Base-by-base conservation (phyloP, 2,113 vertebrate genomes). In the Phaethornis superciliosus region DNA sequence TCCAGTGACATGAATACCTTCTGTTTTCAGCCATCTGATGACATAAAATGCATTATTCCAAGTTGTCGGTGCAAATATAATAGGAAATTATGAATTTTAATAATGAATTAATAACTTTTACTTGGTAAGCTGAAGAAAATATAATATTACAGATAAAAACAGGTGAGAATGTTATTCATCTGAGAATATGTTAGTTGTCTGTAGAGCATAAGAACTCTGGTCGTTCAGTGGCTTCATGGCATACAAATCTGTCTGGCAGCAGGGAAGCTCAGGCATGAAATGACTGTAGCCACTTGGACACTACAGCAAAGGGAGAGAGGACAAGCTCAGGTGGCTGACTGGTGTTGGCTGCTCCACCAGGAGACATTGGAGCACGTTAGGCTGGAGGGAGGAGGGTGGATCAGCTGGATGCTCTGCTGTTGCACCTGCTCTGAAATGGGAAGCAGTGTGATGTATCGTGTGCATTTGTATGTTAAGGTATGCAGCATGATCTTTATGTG, bases 371-470 rank as follows among this genome's bases (percentile, higher is more conserved):
- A 80, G 72, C 72, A 52, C 9, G 11, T 40, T 11, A 12, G 40
- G 11, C 40, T 40, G 40, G 40, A 19, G 40, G 32, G 22, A 44
- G 18, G 30, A 46, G 30, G 5, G 12, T 26, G 33, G 13, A 28
- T 52, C 21, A 15, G 12, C 17, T 30, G 46, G 40, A 14, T 78
- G 28, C 44, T 70, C 37, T 62, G 2, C 4, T 58, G n/a, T 16
- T 32, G 59, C 69, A 26, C 33, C 49, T 0, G 0, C 15, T 2
- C 21, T 59, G 24, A 5, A 37, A 83, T 44, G 42, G 33, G 77
- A 56, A 71, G 32, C 56, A 27, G 28, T 0, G 0, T 30, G 21
- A 27, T 51, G 44, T 52, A 16, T 46, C 44, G 15, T 51, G 28
- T 3, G 1, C 11, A 7, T 6, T 11, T 35, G 76, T 33, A 26